Evolutionary conservation across 2,888 invertebrate species (phyloP).

Genomic region (Sminthurides aquaticus): DNA sequence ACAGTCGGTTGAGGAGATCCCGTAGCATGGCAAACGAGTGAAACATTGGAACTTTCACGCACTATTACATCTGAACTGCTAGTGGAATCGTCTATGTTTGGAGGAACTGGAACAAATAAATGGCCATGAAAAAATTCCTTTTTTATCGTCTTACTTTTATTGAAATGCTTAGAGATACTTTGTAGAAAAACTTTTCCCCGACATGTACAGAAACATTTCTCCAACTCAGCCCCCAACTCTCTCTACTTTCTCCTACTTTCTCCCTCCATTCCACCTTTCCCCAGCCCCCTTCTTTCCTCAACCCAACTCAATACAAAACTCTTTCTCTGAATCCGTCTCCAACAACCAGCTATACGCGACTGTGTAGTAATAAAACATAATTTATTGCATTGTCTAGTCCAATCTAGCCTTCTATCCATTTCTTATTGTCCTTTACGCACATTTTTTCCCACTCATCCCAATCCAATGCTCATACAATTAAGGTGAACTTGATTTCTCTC

Average conservation of each 20-base stretch:
- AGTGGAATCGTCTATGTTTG: constrained; percentile 81
- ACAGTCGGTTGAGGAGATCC: constrained; percentile 82
- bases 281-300: too few species aligned
- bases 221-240: constrained; percentile 6
- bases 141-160: constrained; percentile 22
- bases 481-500: too few species aligned
- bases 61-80: constrained; percentile 88
- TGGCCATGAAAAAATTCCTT: constrained; percentile 14
- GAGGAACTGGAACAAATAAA: constrained; percentile 63
- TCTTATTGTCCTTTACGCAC: not conserved
- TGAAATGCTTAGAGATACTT: constrained; percentile 18
- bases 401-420: not conserved
- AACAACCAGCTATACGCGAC: not conserved
- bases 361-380: constrained; percentile 18
- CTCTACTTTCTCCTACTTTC: constrained; percentile 12
- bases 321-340: not conserved
- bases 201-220: not conserved
- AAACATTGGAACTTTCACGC: constrained; percentile 80
- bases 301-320: not conserved
- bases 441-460: not conserved
- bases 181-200: too few species aligned
- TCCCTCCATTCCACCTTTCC: constrained; percentile 13
- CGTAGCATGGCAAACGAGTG: constrained; percentile 77
- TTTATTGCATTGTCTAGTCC: constrained; percentile 10
- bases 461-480: too few species aligned